A percentile compares a stretch with the other conserved stretches of the same genome.
Evolutionary conservation across 2,113 vertebrate species (phyloP).

Genomic region (Microtus oregoni): DNA sequence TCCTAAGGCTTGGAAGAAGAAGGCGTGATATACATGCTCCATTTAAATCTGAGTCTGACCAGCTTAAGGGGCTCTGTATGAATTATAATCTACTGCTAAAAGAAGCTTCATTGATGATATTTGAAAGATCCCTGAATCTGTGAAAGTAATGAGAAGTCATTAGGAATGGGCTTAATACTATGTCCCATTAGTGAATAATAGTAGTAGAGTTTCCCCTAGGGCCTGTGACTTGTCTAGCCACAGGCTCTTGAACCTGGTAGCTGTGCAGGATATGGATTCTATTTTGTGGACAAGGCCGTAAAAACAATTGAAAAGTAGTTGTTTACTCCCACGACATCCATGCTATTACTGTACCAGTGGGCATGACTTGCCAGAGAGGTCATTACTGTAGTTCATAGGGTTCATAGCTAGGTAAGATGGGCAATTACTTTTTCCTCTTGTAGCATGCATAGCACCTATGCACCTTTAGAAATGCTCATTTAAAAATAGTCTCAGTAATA

Average conservation of each 20-base stretch:
- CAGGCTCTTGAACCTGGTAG: not conserved
- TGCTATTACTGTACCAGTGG: not conserved
- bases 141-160: not conserved
- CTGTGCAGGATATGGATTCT: not conserved
- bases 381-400: not conserved
- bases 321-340: not conserved
- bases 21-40: not conserved
- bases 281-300: not conserved
- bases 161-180: not conserved
- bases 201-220: too few relatives aligned
- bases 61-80: not conserved
- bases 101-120: not conserved
- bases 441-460: not conserved
- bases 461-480: not conserved
- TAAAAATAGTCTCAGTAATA: not conserved
- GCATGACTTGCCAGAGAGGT: not conserved
- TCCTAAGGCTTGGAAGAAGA: not conserved
- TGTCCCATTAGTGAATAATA: not conserved
- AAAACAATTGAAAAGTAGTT: not conserved
- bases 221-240: not conserved
- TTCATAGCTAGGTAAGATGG: not conserved
- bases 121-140: not conserved
- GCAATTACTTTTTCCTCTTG: not conserved
- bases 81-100: not conserved
- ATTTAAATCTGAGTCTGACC: too few relatives aligned